phyloP scores from a whole-genome alignment of 2,888 invertebrate species.

The Andricus quercusramuli region DNA sequence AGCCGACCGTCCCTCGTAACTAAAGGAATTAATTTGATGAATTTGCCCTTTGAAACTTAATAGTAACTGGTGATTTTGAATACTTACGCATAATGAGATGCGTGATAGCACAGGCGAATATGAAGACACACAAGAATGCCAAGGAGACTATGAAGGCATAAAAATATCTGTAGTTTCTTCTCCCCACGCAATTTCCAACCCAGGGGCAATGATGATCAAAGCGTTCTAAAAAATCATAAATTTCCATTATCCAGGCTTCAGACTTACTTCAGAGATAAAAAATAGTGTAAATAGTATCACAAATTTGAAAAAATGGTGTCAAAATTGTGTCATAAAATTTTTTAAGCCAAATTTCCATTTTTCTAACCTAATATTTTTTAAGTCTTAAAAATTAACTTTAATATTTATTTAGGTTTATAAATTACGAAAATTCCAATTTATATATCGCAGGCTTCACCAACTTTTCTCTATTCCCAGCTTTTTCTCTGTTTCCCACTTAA shows the following conservation, averaged over 20 bases:
- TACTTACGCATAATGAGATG: conserved; percentile 96
- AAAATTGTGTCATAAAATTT: too few species aligned
- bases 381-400: too few species aligned
- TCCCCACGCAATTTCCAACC: conserved; percentile 99
- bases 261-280: too few species aligned
- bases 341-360: too few species aligned
- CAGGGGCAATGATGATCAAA: conserved; percentile 94
- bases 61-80: conserved; percentile 34
- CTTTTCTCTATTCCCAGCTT: too few species aligned
- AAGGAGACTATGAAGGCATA: conserved; percentile 99
- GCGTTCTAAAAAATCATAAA: conserved; percentile 69
- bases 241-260: background rate
- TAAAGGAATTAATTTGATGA: conserved; percentile 62
- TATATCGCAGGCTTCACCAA: too few species aligned
- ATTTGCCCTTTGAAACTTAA: background rate
- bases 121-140: conserved; percentile 97
- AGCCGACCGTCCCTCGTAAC: conserved; percentile 85
- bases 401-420: too few species aligned
- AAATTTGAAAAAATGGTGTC: too few species aligned
- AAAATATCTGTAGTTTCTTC: conserved; percentile 99
- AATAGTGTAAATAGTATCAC: too few species aligned
- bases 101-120: conserved; percentile 97
- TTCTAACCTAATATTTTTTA: too few species aligned
- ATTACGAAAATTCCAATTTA: too few species aligned
- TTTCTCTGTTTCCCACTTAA: too few species aligned